Evolutionary conservation across 2,888 invertebrate genomes (phyloP), one percentile per base, ranked within the genome.

Genomic region (Tipula helvola): DNA sequence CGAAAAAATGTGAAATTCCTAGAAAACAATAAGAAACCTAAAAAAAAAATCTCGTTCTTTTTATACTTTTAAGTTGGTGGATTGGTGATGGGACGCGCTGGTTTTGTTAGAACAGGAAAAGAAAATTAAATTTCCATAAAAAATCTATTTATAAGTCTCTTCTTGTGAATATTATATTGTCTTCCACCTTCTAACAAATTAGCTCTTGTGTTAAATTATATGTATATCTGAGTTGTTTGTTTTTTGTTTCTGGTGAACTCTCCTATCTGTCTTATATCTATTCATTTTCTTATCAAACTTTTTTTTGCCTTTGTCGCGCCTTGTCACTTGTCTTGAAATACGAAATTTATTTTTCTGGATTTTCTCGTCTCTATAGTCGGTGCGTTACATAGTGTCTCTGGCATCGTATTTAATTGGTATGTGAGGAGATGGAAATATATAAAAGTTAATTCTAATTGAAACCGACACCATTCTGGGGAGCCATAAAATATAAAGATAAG

Each of bases 111-210:
- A 71, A 52, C 71, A 71, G 71, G 71, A 71, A 71, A 8, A 28
- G 71, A 71, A 84, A 84, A 84, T 39, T 84, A n/a, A 84, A 84
- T 84, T 84, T 84, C 84, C 84, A 84, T 84, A 84, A 84, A 84
- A 84, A 39, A 84, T 84, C 84, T 84, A 84, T 84, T 84, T 84
- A 84, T 84, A 84, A 39, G n/a, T 39, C 39, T 84, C 71, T 71
- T 71, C 71, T 18, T 71, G 16, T 52, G 52, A 0, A n/a, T 16
- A 36, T 83, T 83, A n/a, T 16, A 36, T 83, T 83, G 28, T 36
- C 84, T 39, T 84, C 13, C 39, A 39, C 84, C 39, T 84, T 39
- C 36, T 84, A 84, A 36, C 84, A 84, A 84, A 84, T 84, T 84
- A 84, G 84, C 84, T 84, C 39, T 84, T 84, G 39, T 84, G 84